Conservation (phyloP, 2,797 vertebrate species). For the Triplophysa bombifrons region DNA sequence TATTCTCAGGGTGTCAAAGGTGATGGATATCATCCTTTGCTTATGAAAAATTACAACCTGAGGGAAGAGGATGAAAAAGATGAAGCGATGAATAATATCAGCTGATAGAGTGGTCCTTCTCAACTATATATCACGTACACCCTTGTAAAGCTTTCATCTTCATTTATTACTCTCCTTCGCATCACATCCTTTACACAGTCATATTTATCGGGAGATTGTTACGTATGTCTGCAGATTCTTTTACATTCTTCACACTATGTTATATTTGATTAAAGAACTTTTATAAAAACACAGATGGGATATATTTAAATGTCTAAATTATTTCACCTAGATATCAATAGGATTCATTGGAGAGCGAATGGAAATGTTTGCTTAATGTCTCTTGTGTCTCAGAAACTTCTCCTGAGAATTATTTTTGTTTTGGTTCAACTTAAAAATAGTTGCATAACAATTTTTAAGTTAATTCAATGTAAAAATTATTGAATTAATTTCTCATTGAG, state of each 20-base stretch:
- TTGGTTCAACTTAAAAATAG: too few relatives aligned
- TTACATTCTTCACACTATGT: not conserved
- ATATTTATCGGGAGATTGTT: constrained; percentile 1
- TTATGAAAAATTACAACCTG: constrained; percentile 40
- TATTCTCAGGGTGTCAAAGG: constrained; percentile 38
- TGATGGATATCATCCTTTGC: constrained; percentile 34
- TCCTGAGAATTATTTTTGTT: too few relatives aligned
- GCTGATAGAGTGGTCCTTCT: constrained; percentile 12
- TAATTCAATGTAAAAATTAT: too few relatives aligned
- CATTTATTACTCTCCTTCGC: not conserved
- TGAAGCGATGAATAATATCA: constrained; percentile 41
- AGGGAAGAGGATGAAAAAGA: constrained; percentile 35
- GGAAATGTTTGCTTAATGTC: too few relatives aligned
- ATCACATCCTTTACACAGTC: not conserved
- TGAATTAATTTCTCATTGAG: too few relatives aligned
- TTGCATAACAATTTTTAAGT: too few relatives aligned
- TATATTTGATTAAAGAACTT: not conserved
- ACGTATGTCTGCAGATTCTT: not conserved
- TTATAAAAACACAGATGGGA: too few relatives aligned
- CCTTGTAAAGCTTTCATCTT: constrained; percentile 11
- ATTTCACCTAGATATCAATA: too few relatives aligned
- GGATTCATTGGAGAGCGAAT: too few relatives aligned
- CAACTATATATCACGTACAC: constrained; percentile 16
- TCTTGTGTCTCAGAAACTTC: too few relatives aligned
- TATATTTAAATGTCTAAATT: too few relatives aligned